A percentile compares a stretch with the other conserved stretches of the same genome.
Evolutionary conservation across 2,888 invertebrate species (phyloP).

Genomic region (Griposia aprilina): DNA sequence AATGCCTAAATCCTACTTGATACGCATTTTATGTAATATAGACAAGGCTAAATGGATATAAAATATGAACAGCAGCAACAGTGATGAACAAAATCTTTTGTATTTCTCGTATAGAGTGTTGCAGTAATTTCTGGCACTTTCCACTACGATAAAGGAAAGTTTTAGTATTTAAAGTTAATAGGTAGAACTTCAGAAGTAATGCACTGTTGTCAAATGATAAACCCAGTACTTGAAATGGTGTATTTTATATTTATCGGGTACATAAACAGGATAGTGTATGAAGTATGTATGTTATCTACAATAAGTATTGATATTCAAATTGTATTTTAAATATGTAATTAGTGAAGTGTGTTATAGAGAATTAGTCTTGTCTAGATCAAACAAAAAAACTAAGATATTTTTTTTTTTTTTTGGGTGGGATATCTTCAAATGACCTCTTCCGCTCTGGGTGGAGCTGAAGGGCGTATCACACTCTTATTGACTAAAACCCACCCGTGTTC

Average conservation of each 20-base stretch:
- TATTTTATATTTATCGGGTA: background rate
- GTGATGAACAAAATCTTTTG: background rate
- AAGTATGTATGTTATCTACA: constrained; percentile 20
- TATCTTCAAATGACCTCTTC: no score
- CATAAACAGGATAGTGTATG: constrained; percentile 28
- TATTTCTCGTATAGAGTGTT: background rate
- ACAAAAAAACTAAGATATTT: background rate
- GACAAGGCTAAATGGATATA: background rate
- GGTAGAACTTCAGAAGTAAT: background rate
- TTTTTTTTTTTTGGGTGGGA: no score
- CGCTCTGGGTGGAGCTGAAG: no score
- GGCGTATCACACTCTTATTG: no score
- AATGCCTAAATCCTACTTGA: background rate
- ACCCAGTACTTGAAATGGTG: constrained; percentile 7
- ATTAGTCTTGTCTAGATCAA: background rate
- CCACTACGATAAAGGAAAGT: background rate
- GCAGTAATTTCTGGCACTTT: constrained; percentile 3
- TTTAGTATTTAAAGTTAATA: constrained; percentile 24
- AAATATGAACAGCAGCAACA: background rate
- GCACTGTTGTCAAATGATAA: constrained; percentile 5
- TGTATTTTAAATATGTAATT: constrained; percentile 1
- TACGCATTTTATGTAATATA: background rate
- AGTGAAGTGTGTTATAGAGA: constrained; percentile 1
- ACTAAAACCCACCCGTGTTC: no score
- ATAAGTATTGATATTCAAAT: constrained; percentile 38